phyloP scores from a whole-genome alignment of 1,140 invertebrate genomes.

The Pogonognathellus flavescens region DNA sequence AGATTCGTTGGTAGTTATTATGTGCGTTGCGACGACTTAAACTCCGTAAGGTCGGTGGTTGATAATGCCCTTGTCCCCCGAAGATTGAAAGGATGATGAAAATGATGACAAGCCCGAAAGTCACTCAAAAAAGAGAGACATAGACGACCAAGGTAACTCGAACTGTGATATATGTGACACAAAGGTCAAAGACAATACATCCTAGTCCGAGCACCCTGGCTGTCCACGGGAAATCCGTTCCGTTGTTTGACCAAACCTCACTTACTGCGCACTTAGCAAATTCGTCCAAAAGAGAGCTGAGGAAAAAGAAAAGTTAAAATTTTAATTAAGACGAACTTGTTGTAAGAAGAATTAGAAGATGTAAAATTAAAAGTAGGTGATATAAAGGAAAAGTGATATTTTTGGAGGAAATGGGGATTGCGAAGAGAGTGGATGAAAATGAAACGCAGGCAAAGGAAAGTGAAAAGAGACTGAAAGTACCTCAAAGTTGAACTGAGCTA shows the following conservation, averaged over 20 bases:
- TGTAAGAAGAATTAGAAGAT: too few species aligned
- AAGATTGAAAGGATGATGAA: too few species aligned
- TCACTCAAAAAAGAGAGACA: slow-evolving; percentile 7
- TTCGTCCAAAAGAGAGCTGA: background rate
- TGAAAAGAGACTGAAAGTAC: slow-evolving; percentile 48
- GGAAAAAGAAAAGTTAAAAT: background rate
- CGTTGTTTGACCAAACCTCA: background rate
- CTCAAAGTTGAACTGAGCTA: background rate
- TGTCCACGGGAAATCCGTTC: background rate
- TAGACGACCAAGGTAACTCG: slow-evolving; percentile 58
- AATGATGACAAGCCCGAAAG: background rate
- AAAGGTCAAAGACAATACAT: slow-evolving; percentile 7
- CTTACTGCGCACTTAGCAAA: slow-evolving; percentile 22
- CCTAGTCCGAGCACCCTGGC: slow-evolving; percentile 38
- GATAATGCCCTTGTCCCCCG: background rate
- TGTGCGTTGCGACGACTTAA: too few species aligned
- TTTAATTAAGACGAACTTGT: too few species aligned
- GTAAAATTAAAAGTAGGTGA: too few species aligned
- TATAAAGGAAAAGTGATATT: background rate
- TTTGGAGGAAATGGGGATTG: background rate
- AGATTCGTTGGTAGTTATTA: too few species aligned
- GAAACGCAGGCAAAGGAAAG: slow-evolving; percentile 33
- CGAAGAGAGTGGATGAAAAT: background rate
- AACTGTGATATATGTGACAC: slow-evolving; percentile 58
- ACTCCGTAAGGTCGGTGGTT: too few species aligned